Evolutionary conservation across 2,113 vertebrate species (phyloP), one percentile per base, ranked within the genome.

Genomic region (Oreotrochilus melanogaster): DNA sequence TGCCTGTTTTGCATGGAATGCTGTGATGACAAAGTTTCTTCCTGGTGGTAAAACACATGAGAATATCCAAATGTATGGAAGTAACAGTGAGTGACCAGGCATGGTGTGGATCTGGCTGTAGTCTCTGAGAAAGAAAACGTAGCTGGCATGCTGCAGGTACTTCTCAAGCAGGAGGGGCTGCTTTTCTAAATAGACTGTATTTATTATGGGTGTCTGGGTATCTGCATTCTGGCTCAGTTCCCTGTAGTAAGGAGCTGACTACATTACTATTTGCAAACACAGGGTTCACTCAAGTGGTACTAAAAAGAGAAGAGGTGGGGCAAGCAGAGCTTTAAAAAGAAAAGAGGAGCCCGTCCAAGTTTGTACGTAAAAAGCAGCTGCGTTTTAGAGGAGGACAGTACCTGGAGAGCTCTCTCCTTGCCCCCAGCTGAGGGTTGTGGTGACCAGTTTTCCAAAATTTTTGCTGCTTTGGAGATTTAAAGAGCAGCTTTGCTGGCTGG

Each of bases 291-390:
- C 93, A 88, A 98, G 96, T 98, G 97, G 97, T 97, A 96, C 95
- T 96, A 93, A 98, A 97, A 93, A 91, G 95, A 96, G 83, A 96
- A 97, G 97, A 92, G 97, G 97, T 92, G 98, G 97, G 92, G 97
- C 95, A 94, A 95, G 75, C 37, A 30, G 91, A 90, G 96, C 96
- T 98, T 98, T 98, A 97, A 98, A 98, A 97, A 96, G 96, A 79
- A 96, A 90, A 97, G 83, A 58, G 64, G 88, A 90, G 78, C 66
- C 94, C 1, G 25, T 96, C 93, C 64, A 92, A 93, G 89, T 81
- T 82, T 73, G 70, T 57, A 66, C 42, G 91, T 81, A 87, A 93
- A 93, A 93, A 88, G 93, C 94, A 74, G 74, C 89, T 33, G 66
- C 23, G 0, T 57, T 93, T 74, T 39, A 9, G 50, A 79, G 81